Evolutionary conservation across 1,140 invertebrate species (phyloP), one percentile per base, ranked within the genome.

Genomic region (Tetranychus urticae): DNA sequence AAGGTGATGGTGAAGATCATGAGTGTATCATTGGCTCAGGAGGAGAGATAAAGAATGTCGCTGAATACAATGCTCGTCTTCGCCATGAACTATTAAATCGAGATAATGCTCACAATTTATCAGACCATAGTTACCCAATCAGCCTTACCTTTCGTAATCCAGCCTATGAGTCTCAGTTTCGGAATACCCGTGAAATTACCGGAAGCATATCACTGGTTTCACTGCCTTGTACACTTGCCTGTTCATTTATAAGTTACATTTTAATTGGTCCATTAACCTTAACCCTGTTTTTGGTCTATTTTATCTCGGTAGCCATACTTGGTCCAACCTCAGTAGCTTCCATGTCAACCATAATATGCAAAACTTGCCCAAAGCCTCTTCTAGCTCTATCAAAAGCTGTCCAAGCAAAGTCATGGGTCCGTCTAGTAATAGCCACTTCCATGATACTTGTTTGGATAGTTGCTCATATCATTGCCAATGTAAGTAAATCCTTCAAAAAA

Each of bases 81-180:
- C 77, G 82, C 66, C 82, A 85, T 70, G 86, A 89, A 69, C 76
- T 90, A 33, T 81, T 87, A 61, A 84, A 81, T 67, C 78, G 85
- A 70, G 83, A 87, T 74, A 82, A 81, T 45, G 34, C 37, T 57
- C 60, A 66, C 52, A 62, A 64, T 55, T 54, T 68, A 31, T 36
- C 50, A 12, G 42, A 64, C 34, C 62, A 65, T 14, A 65, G 62
- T 52, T 64, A 68, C 34, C 58, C 56, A 12, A 31, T 71, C 14
- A 72, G 69, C 6, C 60, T 71, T 13, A 62, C 62, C 47, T 73
- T 73, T 66, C 66, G 59, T 31, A 66, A 71, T 47, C 48, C 52
- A 7, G 59, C 61, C n/a, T 58, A 59, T 1, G 65, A 70, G 46
- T 68, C 66, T 55, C 59, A 65, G 42, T 65, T 65, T 56, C 63